Evolutionary conservation across 2,797 vertebrate species (phyloP).

Genomic region (Manis pentadactyla): DNA sequence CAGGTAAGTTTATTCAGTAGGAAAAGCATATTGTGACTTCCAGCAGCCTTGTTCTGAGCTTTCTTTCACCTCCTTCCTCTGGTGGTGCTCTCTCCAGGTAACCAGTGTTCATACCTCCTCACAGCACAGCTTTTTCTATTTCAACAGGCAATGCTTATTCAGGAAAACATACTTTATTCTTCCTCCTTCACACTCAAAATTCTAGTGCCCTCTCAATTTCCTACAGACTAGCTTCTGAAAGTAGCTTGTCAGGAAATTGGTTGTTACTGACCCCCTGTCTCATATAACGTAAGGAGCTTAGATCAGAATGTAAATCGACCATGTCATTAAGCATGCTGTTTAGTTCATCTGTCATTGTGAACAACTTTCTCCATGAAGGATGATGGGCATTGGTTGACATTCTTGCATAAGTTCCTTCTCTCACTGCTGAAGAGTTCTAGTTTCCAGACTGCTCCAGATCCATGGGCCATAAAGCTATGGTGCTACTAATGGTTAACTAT

Average conservation of each 20-base stretch:
- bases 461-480: not conserved
- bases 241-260: not conserved
- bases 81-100: not conserved
- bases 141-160: not conserved
- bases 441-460: not conserved
- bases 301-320: not conserved
- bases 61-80: not conserved
- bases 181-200: not conserved
- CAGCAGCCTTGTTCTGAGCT: not conserved
- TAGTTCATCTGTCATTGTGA: not conserved
- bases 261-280: not conserved
- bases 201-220: not conserved
- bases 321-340: not conserved
- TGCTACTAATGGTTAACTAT: not conserved
- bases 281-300: not conserved
- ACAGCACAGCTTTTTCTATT: not conserved
- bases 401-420: not conserved
- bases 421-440: not conserved
- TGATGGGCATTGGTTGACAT: not conserved
- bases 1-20: not conserved
- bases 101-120: not conserved
- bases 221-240: not conserved
- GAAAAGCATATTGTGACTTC: not conserved
- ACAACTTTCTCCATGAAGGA: not conserved
- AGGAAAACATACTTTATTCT: not conserved